phyloP scores from a whole-genome alignment of 2,888 invertebrate species.

The Sialis lutaria region DNA sequence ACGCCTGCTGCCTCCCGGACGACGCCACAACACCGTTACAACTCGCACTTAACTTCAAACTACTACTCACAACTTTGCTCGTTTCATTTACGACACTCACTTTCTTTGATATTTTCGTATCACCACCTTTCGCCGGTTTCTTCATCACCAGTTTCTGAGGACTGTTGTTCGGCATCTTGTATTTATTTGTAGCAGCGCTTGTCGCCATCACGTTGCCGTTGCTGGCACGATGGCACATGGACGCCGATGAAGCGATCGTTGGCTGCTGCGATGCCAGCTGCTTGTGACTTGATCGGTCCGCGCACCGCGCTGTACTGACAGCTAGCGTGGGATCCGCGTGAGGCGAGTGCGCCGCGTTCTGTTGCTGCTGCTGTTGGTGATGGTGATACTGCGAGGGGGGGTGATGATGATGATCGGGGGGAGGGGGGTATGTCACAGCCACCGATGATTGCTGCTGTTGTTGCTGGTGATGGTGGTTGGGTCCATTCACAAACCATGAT shows the following conservation, averaged over 20 bases:
- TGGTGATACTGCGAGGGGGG: no score
- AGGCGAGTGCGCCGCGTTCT: no score
- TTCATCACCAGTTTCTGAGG: no score
- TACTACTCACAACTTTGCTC: no score
- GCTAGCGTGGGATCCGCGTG: no score
- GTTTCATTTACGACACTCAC: constrained; percentile 9
- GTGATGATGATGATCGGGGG: not conserved
- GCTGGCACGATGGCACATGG: not conserved
- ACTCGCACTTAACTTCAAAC: no score
- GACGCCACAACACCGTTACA: constrained; percentile 8
- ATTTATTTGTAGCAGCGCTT: constrained; percentile 8
- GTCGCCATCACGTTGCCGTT: constrained; percentile 3
- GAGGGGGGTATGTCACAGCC: not conserved
- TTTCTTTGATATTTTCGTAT: not conserved
- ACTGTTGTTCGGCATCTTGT: constrained; percentile 2
- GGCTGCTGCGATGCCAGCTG: no score
- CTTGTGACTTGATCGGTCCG: no score
- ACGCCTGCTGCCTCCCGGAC: constrained; percentile 9
- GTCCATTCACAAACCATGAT: not conserved
- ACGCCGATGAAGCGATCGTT: no score
- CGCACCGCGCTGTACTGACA: no score
- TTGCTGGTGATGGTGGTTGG: not conserved
- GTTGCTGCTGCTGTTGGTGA: constrained; percentile 5
- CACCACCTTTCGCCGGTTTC: not conserved
- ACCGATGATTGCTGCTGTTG: not conserved